A percentile compares a stretch with the other conserved stretches of the same genome.
These are phyloP conservation scores for Spatulosminthurus flaviceps DNA, from an alignment of 2,888 invertebrate genomes.

Conservation along the genomic window DNA sequence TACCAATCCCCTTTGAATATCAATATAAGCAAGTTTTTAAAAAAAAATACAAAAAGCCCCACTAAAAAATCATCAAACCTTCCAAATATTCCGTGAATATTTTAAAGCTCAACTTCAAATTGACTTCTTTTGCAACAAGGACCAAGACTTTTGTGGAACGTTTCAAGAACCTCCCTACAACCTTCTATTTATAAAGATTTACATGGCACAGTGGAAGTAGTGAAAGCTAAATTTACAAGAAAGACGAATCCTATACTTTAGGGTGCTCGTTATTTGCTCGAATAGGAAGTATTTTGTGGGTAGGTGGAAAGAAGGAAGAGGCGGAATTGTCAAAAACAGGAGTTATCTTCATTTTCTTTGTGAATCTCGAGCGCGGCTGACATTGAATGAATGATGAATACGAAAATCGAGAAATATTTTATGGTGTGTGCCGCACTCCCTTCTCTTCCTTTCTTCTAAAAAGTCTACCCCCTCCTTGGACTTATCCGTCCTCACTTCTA, in stretches of 20 bases:
- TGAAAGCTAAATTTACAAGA: not conserved
- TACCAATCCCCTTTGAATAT: no score
- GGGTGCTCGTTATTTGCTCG: constrained; percentile 36
- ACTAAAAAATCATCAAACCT: no score
- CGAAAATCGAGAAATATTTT: constrained; percentile 46
- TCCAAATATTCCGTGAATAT: no score
- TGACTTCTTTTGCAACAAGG: no score
- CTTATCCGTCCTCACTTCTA: not conserved
- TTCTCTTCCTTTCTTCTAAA: constrained; percentile 13
- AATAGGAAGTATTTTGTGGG: constrained; percentile 46
- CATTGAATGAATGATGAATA: constrained; percentile 48
- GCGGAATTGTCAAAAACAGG: constrained; percentile 49
- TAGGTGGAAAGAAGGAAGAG: constrained; percentile 41
- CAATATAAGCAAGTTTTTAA: no score
- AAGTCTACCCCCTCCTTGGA: constrained; percentile 6
- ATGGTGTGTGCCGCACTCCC: constrained; percentile 24
- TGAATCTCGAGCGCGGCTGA: constrained; percentile 47
- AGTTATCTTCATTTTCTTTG: constrained; percentile 48
- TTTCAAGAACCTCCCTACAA: no score
- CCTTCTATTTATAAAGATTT: no score
- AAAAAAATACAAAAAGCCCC: no score
- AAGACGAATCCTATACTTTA: not conserved
- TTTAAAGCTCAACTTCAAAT: no score
- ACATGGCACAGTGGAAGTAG: no score
- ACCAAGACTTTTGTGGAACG: no score